Base-by-base conservation (phyloP, 2,797 vertebrate species). In the Acridotheres tristis region DNA sequence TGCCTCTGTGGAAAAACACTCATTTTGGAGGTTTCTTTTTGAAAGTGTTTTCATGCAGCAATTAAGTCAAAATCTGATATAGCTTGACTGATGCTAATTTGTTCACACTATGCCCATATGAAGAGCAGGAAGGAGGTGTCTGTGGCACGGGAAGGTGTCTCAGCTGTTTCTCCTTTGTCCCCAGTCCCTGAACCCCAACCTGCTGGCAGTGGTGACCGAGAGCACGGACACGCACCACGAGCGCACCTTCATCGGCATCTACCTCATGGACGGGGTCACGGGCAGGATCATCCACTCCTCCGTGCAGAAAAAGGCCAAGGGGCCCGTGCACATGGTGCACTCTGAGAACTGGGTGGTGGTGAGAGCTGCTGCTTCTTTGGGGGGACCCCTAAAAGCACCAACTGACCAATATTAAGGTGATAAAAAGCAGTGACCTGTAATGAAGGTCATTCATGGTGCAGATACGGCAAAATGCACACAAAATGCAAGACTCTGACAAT, bases 301-400 rank as follows among this genome's bases (percentile, higher is more conserved):
- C 0, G 98, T 99, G 75, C 99, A 99, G 98, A 98, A 98, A 84
- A 99, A 99, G 95, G 98, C 99, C n/a, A 98, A 92, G 91, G 99
- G 99, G 11, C 99, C 99, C 0, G 99, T 99, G 83, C 99, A 99
- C 87, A 97, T 99, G 4, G 99, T 99, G 59, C 99, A 99, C 88
- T 99, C 99, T 0, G 99, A 99, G 97, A 99, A 99, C 98, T 99
- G 99, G 99, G 98, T 99, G 91, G 99, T 99, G 99, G 99, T 99
- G 96, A 99, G 99, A 92, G 62, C 55, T 76, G 48, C 40, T 77
- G 0, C 63, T 68, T 15, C 2, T 47, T 61, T 11, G n/a, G 47
- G 45, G 51, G 4, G 40, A 4, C 22, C 30, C 38, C 40, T 76
- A 8, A 38, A 51, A 53, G n/a, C 54, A 20, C 1, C 1, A 7